These are phyloP conservation scores for Strigamia transsilvanica DNA, from an alignment of 2,888 invertebrate genomes.

Conservation along the genomic window DNA sequence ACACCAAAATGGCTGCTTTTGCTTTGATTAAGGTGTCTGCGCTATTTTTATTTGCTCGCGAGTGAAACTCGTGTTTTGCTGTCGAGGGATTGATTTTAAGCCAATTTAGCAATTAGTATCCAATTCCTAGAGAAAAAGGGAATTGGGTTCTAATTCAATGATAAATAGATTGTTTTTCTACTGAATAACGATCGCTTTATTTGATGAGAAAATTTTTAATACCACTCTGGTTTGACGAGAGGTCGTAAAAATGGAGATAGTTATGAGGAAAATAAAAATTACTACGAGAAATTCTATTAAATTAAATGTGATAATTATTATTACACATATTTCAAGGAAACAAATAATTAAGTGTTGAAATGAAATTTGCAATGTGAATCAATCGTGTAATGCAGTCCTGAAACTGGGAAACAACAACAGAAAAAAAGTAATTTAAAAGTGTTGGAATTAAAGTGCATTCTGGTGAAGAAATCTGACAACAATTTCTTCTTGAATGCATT, in stretches of 20 bases:
- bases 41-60: background rate
- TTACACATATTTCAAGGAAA: background rate
- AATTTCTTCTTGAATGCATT: no score
- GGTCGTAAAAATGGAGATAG: background rate
- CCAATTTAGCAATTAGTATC: constrained; percentile 5
- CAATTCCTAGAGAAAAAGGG: background rate
- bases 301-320: background rate
- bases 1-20: background rate
- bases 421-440: background rate
- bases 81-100: background rate
- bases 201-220: constrained; percentile 20
- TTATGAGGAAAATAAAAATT: background rate
- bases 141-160: background rate
- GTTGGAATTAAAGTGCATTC: background rate
- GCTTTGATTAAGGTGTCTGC: background rate
- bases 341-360: background rate
- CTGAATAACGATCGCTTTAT: background rate
- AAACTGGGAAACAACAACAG: background rate
- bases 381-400: background rate
- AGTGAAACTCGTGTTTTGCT: background rate
- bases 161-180: background rate
- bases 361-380: background rate
- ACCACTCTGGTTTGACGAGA: constrained; percentile 18
- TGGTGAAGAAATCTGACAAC: background rate
- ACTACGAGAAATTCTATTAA: background rate